Percentiles rank a stretch among this genome's conserved stretches.
Evolutionary conservation across 2,113 vertebrate genomes (phyloP).

Genomic region (Psephotus haematonotus): DNA sequence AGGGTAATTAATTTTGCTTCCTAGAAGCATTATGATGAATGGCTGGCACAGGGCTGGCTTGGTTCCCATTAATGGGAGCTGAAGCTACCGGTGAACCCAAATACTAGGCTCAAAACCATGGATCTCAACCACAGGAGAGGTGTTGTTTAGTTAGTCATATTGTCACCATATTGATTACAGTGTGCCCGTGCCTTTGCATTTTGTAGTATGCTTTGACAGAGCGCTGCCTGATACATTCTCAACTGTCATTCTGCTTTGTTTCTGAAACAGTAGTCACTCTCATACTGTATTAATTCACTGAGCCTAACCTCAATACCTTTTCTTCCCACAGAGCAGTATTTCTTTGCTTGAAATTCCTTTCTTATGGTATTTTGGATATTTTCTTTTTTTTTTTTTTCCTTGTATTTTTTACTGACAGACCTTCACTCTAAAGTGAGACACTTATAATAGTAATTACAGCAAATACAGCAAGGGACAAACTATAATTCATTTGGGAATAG

Average conservation of each 20-base stretch:
- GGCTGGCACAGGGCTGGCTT: neutral
- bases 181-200: neutral
- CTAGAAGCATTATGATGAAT: neutral
- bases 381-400: neutral
- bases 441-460: neutral
- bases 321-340: neutral
- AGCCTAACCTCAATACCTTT: neutral
- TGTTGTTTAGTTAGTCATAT: neutral
- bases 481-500: neutral
- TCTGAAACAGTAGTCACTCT: neutral
- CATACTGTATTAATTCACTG: neutral
- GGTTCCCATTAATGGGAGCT: neutral
- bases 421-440: neutral
- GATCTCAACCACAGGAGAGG: neutral
- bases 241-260: neutral
- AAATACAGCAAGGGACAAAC: neutral
- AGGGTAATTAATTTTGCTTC: neutral
- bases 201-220: neutral
- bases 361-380: neutral
- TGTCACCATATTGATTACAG: rapidly evolving
- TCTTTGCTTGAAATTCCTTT: neutral
- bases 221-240: neutral
- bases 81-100: neutral
- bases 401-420: neutral
- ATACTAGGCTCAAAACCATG: neutral